Evolutionary conservation across 2,888 invertebrate genomes (phyloP), one percentile per base, ranked within the genome.

Genomic region (Conops quadrifasciatus): DNA sequence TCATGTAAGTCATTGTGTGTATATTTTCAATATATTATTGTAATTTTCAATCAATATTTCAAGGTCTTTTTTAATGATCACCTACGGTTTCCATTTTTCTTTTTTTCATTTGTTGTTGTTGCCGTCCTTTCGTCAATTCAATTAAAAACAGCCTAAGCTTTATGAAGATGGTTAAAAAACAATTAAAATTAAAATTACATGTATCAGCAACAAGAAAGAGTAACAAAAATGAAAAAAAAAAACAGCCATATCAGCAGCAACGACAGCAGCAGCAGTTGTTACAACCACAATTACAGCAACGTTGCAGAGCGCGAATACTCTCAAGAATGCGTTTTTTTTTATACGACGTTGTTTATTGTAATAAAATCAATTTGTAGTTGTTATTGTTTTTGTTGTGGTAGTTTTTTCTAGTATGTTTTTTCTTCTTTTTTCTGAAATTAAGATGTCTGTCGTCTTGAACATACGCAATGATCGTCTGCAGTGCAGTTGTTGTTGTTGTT

Each of bases 121-220:
- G 26, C 30, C 15, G 58, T 58, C 15, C 58, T 36, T 24, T 24
- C 49, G 24, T 16, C 3, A 5, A 36, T 66, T 59, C 36, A 68
- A 51, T 60, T 62, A 51, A 62, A 68, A 68, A 15, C 47, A 26
- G 24, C 15, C 60, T 43, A 21, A 69, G 72, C 28, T 58, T 58
- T 65, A 30, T 47, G 45, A 66, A 63, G 72, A 75, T 78, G 77
- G 76, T 77, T 79, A 79, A 79, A 78, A 80, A 80, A 81, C 81
- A 80, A 80, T 81, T 80, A 80, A 80, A 80, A 77, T 80, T 80
- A 80, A 79, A 81, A 80, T 74, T 79, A 75, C 73, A 21, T 15
- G 43, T 3, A 67, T 60, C 16, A 51, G 63, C 56, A 58, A 7
- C 26, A 67, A 26, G 53, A 21, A 19, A 43, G 51, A 24, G 59